Conservation (phyloP, 1,140 invertebrate genomes). For the Drosophila trapezifrons region DNA sequence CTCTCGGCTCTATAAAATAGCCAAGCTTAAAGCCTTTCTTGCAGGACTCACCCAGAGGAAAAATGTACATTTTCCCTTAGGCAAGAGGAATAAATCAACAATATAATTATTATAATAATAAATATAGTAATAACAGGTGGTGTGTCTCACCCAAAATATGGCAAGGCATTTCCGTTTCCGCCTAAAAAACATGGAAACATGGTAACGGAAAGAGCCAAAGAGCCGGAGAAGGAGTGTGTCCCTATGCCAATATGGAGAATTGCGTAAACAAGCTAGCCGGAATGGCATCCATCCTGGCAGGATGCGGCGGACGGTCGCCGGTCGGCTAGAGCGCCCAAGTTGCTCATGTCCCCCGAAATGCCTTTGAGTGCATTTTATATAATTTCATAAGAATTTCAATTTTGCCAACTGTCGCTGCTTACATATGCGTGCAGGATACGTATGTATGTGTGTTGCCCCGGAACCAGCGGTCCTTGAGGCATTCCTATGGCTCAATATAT, state of each 20-base stretch:
- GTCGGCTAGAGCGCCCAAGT: slow-evolving; percentile 2
- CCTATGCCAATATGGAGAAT: slow-evolving; percentile 7
- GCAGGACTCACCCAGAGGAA: neutral
- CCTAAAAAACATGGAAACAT: neutral
- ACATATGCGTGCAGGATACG: slow-evolving; percentile 12
- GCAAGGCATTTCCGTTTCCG: neutral
- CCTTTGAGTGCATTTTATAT: slow-evolving; percentile 55
- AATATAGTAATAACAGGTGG: too few relatives aligned
- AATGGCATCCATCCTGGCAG: neutral
- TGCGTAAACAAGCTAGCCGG: slow-evolving; percentile 20
- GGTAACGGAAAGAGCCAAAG: neutral
- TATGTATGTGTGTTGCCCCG: too few relatives aligned
- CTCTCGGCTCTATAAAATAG: neutral
- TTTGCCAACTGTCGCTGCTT: slow-evolving; percentile 20
- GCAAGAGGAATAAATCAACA: too few relatives aligned
- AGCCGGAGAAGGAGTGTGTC: neutral
- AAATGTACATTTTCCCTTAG: neutral
- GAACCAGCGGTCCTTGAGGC: neutral
- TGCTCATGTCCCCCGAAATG: slow-evolving; percentile 22
- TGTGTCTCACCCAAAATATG: too few relatives aligned
- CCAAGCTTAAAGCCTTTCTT: neutral
- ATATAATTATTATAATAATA: neutral
- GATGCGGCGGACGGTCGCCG: slow-evolving; percentile 1
- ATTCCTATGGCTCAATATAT: slow-evolving; percentile 6
- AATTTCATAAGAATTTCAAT: slow-evolving; percentile 55